Conservation (phyloP, 92 coral and sea anemone genomes). For the Actinostola sp. region DNA sequence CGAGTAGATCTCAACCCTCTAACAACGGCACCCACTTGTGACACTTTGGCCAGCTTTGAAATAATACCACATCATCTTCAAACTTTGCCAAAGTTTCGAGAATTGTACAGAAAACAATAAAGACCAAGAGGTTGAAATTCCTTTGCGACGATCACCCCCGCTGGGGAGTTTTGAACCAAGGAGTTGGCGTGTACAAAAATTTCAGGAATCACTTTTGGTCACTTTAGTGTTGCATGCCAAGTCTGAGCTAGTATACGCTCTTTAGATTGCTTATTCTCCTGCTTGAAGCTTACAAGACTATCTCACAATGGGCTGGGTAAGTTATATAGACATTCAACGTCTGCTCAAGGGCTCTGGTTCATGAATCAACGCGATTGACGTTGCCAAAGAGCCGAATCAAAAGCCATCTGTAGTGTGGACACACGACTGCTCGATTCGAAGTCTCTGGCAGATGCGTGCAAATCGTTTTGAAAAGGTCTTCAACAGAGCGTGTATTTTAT, state of each 20-base stretch:
- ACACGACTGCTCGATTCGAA: not conserved
- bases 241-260: not conserved
- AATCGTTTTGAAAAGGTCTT: no score
- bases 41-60: no score
- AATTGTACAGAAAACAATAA: no score
- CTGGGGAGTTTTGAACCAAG: not conserved
- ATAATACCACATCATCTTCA: no score
- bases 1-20: not conserved
- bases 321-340: not conserved
- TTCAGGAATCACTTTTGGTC: not conserved
- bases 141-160: not conserved
- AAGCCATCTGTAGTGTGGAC: constrained; percentile 4
- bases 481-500: no score
- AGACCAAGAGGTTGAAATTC: no score
- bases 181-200: constrained; percentile 7
- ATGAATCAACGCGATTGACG: not conserved
- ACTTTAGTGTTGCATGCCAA: constrained; percentile 3
- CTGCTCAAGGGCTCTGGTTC: not conserved
- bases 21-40: not conserved
- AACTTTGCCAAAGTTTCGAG: no score
- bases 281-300: not conserved
- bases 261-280: not conserved
- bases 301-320: constrained; percentile 18
- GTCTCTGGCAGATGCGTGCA: no score
- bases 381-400: not conserved